Base-by-base conservation (phyloP, 2,888 invertebrate species). In the Empis stercorea region DNA sequence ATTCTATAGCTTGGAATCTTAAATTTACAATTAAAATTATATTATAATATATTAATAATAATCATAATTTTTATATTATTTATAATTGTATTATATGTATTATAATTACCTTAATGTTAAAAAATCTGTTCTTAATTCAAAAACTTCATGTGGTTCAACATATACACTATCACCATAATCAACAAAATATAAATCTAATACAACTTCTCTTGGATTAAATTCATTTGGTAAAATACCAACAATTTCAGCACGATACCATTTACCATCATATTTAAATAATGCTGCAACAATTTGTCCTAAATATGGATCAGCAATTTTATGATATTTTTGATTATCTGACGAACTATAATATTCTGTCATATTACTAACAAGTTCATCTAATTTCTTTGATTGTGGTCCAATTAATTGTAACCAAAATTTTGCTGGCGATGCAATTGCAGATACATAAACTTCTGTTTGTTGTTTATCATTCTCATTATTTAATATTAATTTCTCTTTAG, bases 391-490 rank as follows among this genome's bases (percentile, higher is more conserved):
- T 56, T 80, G 79, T 0, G 83, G 76, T 0, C 87, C 84, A 46
- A 82, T 77, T 51, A 87, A 76, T 72, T 93, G 93, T 10, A 93
- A 76, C 88, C 91, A 94, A 71, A 94, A 93, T 52, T 77, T 73
- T 0, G 76, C 72, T 1, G 92, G 92, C 27, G 80, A 81, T 13
- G 84, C 82, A 52, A 88, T 79, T 1, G 91, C 88, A 0, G 89
- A 88, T 4, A 93, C 85, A 68, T 84, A 92, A 14, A 92, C 86
- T 61, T 92, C 85, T 61, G 88, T 78, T 15, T 77, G 76, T 2
- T 81, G 76, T 49, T 80, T 79, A 44, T 63, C 62, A 14, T 59
- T 57, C 14, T 56, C 57, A 14, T 61, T 55, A 50, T 48, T 43
- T 4, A 62, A 59, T 54, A 61, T 52, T 10, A 70, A 44, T 48